Percentiles rank a stretch among this genome's conserved stretches.
Evolutionary conservation across 92 coral and sea anemone genomes (phyloP).

Genomic region (Chrysogorgia sp.): DNA sequence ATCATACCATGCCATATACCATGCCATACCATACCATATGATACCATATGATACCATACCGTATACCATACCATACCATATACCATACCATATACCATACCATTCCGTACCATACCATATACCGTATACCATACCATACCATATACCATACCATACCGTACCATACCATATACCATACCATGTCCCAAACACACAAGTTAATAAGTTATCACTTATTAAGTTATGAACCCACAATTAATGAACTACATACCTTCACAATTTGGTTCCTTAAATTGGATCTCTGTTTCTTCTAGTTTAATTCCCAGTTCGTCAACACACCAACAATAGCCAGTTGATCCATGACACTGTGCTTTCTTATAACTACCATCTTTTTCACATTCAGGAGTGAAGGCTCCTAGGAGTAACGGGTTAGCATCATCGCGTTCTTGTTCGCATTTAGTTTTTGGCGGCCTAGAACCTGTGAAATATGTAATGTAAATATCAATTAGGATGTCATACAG

Average conservation of each 20-base stretch:
- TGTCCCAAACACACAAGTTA: not conserved
- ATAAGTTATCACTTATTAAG: no score
- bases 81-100: no score
- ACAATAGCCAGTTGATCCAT: conserved; percentile 70
- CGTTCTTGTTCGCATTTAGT: conserved; percentile 50
- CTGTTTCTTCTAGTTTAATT: conserved; percentile 64
- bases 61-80: not conserved
- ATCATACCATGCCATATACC: conserved; percentile 33
- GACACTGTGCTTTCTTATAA: conserved; percentile 82
- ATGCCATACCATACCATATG: conserved; percentile 24
- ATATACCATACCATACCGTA: not conserved
- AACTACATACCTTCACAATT: conserved; percentile 41
- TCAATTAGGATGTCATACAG: no score
- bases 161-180: not conserved
- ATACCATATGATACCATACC: conserved; percentile 12
- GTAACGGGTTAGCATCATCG: conserved; percentile 44
- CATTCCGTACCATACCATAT: no score
- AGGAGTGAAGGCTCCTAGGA: conserved; percentile 58
- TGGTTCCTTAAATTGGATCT: not conserved
- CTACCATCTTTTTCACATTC: conserved; percentile 77
- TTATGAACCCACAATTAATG: not conserved
- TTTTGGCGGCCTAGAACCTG: not conserved
- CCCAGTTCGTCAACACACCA: conserved; percentile 92
- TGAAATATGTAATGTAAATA: not conserved
- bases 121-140: no score